phyloP scores from a whole-genome alignment of 1,140 invertebrate species.

The Lineus longissimus region DNA sequence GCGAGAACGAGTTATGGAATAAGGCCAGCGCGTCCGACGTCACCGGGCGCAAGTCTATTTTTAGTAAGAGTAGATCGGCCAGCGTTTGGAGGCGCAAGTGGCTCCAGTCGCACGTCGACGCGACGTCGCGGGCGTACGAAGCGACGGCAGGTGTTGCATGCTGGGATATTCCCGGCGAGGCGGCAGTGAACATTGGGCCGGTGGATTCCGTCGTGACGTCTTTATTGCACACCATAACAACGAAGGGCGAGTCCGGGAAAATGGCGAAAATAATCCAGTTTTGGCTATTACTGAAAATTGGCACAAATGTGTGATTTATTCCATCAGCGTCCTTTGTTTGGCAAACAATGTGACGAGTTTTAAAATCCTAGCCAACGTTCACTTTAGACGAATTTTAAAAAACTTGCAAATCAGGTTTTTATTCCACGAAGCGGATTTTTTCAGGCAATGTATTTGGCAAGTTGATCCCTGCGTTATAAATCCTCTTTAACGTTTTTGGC shows the following conservation, averaged over 20 bases:
- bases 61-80: conserved; percentile 37
- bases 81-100: conserved; percentile 34
- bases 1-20: conserved; percentile 17
- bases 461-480: too few species aligned
- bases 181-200: conserved; percentile 8
- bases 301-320: neutral
- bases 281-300: neutral
- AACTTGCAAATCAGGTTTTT: too few species aligned
- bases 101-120: conserved; percentile 30
- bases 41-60: conserved; percentile 33
- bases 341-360: too few species aligned
- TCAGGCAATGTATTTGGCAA: too few species aligned
- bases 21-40: conserved; percentile 21
- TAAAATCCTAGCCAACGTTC: too few species aligned
- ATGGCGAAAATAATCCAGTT: neutral
- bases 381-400: too few species aligned
- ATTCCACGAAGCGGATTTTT: too few species aligned
- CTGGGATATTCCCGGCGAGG: too few species aligned
- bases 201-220: neutral
- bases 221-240: conserved; percentile 11
- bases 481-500: too few species aligned
- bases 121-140: conserved; percentile 21
- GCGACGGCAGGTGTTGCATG: too few species aligned
- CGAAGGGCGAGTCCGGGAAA: neutral
- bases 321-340: too few species aligned